A percentile compares a stretch with the other conserved stretches of the same genome.
Evolutionary conservation across 2,888 invertebrate genomes (phyloP).

Genomic region (Xanthorhoe spadicearia): DNA sequence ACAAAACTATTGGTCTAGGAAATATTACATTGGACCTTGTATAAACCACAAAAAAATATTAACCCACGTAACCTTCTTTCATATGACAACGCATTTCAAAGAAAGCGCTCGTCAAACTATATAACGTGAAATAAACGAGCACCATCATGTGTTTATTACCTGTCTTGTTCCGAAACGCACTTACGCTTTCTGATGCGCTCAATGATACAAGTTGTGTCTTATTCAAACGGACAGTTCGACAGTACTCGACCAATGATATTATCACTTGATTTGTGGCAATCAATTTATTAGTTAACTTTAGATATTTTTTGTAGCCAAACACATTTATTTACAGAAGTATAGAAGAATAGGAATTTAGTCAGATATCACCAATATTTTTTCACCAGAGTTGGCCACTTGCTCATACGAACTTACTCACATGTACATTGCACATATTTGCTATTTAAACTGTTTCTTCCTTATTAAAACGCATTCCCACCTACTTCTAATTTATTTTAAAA

Average conservation of each 20-base stretch:
- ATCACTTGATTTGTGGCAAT: not conserved
- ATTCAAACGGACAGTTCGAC: slow-evolving; percentile 33
- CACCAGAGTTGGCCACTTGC: too few relatives aligned
- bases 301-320: too few relatives aligned
- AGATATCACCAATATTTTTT: too few relatives aligned
- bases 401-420: too few relatives aligned
- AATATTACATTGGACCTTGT: not conserved
- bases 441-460: too few relatives aligned
- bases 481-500: too few relatives aligned
- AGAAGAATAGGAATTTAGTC: too few relatives aligned
- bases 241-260: not conserved
- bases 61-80: not conserved
- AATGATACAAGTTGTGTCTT: slow-evolving; percentile 52
- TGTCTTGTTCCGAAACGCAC: slow-evolving; percentile 37
- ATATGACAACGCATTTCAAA: slow-evolving; percentile 33
- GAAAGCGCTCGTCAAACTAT: slow-evolving; percentile 57
- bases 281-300: too few relatives aligned
- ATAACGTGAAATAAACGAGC: slow-evolving; percentile 58
- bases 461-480: too few relatives aligned
- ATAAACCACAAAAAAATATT: not conserved
- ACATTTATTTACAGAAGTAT: too few relatives aligned
- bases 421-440: too few relatives aligned
- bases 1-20: too few relatives aligned
- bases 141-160: slow-evolving; percentile 58
- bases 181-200: slow-evolving; percentile 55